Percentiles rank a stretch among this genome's conserved stretches.
phyloP scores from a whole-genome alignment of 1,140 invertebrate species.

The Diorhabda sublineata region DNA sequence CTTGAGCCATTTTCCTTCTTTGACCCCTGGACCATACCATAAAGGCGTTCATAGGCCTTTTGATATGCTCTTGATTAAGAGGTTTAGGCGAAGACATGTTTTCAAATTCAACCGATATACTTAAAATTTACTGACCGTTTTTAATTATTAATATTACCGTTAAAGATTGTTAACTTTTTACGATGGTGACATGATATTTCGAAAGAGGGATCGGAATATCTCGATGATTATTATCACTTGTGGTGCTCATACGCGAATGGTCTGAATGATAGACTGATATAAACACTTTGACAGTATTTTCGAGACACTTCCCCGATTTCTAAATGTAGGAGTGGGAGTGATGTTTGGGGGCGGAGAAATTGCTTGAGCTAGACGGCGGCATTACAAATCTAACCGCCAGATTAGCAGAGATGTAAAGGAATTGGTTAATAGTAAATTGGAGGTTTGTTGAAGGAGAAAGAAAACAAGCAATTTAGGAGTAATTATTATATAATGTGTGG shows the following conservation, averaged over 20 bases:
- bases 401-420: slow-evolving; percentile 15
- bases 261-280: slow-evolving; percentile 25
- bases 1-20: slow-evolving; percentile 91
- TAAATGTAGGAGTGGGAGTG: slow-evolving; percentile 30
- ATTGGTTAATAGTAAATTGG: slow-evolving; percentile 18
- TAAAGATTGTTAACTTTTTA: background rate
- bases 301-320: slow-evolving; percentile 32
- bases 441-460: slow-evolving; percentile 11
- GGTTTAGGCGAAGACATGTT: slow-evolving; percentile 45
- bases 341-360: slow-evolving; percentile 19
- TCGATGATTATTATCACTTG: background rate
- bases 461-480: background rate
- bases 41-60: slow-evolving; percentile 89
- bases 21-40: slow-evolving; percentile 92
- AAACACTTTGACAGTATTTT: slow-evolving; percentile 19
- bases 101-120: too few relatives aligned
- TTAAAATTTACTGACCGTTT: too few relatives aligned
- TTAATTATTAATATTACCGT: too few relatives aligned
- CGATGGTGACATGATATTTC: background rate
- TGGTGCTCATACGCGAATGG: background rate
- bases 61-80: slow-evolving; percentile 67
- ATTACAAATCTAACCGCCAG: slow-evolving; percentile 28
- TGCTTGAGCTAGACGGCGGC: slow-evolving; percentile 13
- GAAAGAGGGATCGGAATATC: background rate
- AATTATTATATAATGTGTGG: background rate